Percentiles rank a stretch among this genome's conserved stretches.
phyloP scores from a whole-genome alignment of 2,888 invertebrate species.

The Rotaria sp. region DNA sequence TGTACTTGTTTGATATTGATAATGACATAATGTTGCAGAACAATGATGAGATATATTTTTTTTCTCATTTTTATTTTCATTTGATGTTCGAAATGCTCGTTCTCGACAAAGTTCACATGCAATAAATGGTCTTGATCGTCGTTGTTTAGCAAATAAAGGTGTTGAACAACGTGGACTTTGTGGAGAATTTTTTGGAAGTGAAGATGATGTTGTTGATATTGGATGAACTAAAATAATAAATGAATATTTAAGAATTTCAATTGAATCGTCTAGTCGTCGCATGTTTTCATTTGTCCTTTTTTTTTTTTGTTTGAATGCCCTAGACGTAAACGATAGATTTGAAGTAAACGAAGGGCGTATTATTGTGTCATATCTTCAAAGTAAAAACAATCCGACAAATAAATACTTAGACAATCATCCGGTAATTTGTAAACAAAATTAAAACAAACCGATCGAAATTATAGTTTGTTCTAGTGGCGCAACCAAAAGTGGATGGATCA shows the following conservation, averaged over 20 bases:
- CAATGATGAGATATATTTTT: not conserved
- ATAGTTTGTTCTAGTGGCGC: too few species aligned
- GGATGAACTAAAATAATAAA: not conserved
- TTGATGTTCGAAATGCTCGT: not conserved
- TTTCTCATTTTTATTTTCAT: not conserved
- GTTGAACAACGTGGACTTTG: slow-evolving; percentile 13
- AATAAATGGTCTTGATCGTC: slow-evolving; percentile 1
- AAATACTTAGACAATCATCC: not conserved
- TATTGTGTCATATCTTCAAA: not conserved
- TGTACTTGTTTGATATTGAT: not conserved
- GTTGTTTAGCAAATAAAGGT: not conserved
- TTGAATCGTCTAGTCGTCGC: too few species aligned
- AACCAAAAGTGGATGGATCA: too few species aligned
- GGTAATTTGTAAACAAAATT: not conserved
- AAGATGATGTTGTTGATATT: not conserved
- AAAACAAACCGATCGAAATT: too few species aligned
- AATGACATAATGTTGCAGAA: not conserved
- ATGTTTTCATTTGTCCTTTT: not conserved
- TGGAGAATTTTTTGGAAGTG: not conserved
- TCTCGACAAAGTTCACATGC: not conserved
- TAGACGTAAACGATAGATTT: not conserved
- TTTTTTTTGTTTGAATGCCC: not conserved
- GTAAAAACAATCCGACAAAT: not conserved
- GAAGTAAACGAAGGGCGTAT: not conserved
- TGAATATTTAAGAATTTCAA: not conserved